These are phyloP conservation scores for Hoplias malabaricus DNA, from an alignment of 2,113 vertebrate species.

Conservation along the genomic window DNA sequence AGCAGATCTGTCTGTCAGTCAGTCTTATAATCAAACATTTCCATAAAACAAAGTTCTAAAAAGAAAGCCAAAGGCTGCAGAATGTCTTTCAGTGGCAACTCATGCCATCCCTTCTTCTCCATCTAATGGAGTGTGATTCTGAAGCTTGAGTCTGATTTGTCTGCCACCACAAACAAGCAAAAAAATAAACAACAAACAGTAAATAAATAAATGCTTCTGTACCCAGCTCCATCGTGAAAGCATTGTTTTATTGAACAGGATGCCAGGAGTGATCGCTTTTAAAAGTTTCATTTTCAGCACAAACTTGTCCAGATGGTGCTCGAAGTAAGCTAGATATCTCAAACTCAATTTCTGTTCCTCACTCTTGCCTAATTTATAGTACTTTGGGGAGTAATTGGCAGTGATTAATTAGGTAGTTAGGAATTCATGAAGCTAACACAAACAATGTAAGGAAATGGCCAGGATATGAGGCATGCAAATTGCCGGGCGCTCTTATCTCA, in stretches of 20 bases:
- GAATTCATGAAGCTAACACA: conserved; percentile 37
- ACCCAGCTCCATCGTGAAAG: neutral
- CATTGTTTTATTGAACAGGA: neutral
- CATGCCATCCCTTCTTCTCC: neutral
- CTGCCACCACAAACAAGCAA: neutral
- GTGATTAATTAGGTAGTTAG: conserved; percentile 42
- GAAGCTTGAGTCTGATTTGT: neutral
- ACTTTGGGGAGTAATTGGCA: conserved; percentile 36
- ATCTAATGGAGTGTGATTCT: neutral
- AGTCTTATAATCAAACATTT: too few relatives aligned
- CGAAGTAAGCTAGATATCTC: neutral
- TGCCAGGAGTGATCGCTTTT: neutral
- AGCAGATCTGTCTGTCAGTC: neutral
- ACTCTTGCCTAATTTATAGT: conserved; percentile 8
- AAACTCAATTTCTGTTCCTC: neutral
- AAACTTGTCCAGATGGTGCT: neutral
- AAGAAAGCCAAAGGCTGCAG: neutral
- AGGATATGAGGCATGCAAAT: conserved; percentile 39
- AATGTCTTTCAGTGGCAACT: neutral
- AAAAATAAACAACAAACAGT: neutral
- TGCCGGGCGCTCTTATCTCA: conserved; percentile 17
- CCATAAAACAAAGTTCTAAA: neutral
- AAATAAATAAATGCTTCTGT: neutral
- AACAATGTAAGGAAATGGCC: conserved; percentile 28
- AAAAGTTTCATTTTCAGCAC: neutral